Conservation (phyloP, 2,888 invertebrate species). For the Drosophila parthenogenetica region DNA sequence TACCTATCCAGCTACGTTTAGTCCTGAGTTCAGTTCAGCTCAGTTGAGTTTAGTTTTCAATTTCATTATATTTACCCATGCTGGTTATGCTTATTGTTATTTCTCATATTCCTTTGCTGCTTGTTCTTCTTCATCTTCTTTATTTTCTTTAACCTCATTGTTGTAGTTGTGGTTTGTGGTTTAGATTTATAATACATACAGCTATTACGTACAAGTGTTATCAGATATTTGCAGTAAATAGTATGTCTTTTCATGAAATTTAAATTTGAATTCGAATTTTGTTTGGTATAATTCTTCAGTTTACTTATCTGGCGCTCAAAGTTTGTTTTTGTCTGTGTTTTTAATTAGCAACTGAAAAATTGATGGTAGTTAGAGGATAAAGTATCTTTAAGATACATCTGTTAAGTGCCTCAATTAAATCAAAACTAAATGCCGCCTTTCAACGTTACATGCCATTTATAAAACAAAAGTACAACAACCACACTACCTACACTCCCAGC, state of each 20-base stretch:
- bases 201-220: constrained; percentile 28
- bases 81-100: constrained; percentile 56
- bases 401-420: constrained; percentile 76
- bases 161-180: constrained; percentile 52
- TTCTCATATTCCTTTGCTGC: constrained; percentile 25
- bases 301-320: constrained; percentile 21
- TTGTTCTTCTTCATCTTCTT: no score
- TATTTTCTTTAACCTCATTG: constrained; percentile 17
- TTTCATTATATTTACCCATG: constrained; percentile 69
- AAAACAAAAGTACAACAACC: constrained; percentile 45
- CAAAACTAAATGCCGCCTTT: constrained; percentile 74
- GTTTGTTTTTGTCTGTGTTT: constrained; percentile 45
- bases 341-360: constrained; percentile 42
- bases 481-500: constrained; percentile 3
- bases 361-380: constrained; percentile 4
- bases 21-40: constrained; percentile 2
- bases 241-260: constrained; percentile 42
- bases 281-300: constrained; percentile 29
- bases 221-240: constrained; percentile 58
- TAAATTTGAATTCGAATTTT: constrained; percentile 33
- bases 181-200: constrained; percentile 36
- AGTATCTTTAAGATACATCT: constrained; percentile 72
- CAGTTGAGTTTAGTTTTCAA: constrained; percentile 63
- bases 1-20: constrained; percentile 8
- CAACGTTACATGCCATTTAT: constrained; percentile 64